These are phyloP conservation scores for Micropoecilia bifurca DNA, from an alignment of 2,797 vertebrate species.

Conservation along the genomic window DNA sequence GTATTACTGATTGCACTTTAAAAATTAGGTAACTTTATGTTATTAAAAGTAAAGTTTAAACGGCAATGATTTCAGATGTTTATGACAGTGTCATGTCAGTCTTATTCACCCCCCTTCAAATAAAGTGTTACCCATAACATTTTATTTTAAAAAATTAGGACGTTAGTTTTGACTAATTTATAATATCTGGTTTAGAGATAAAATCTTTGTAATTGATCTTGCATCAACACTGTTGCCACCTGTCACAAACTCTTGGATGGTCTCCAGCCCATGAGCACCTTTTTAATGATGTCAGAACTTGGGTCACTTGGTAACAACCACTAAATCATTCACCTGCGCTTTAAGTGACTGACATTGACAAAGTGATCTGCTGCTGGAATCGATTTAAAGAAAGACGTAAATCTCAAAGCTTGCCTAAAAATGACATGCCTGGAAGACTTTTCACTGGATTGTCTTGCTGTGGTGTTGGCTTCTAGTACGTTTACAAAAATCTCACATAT, in stretches of 20 bases:
- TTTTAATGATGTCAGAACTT: slow-evolving; percentile 26
- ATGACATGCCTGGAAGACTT: neutral
- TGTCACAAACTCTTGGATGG: slow-evolving; percentile 14
- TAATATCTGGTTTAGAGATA: neutral
- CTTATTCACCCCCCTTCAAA: too few relatives aligned
- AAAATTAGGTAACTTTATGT: too few relatives aligned
- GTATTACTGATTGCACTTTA: too few relatives aligned
- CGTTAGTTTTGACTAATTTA: neutral
- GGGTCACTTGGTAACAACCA: slow-evolving; percentile 47
- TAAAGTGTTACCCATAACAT: neutral
- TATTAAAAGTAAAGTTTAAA: too few relatives aligned
- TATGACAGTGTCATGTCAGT: too few relatives aligned
- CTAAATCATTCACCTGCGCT: slow-evolving; percentile 54
- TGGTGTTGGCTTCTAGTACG: neutral
- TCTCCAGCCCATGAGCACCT: slow-evolving; percentile 33
- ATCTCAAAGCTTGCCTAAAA: neutral
- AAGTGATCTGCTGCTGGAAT: slow-evolving; percentile 20
- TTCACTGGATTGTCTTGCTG: neutral
- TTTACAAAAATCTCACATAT: neutral
- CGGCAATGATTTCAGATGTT: too few relatives aligned
- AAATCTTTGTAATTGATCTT: slow-evolving; percentile 30
- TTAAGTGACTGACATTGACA: slow-evolving; percentile 43
- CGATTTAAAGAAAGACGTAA: neutral
- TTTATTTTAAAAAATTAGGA: neutral
- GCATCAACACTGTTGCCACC: slow-evolving; percentile 8